Conservation (phyloP, 1,140 invertebrate species). For the Probaryconus sp. region DNA sequence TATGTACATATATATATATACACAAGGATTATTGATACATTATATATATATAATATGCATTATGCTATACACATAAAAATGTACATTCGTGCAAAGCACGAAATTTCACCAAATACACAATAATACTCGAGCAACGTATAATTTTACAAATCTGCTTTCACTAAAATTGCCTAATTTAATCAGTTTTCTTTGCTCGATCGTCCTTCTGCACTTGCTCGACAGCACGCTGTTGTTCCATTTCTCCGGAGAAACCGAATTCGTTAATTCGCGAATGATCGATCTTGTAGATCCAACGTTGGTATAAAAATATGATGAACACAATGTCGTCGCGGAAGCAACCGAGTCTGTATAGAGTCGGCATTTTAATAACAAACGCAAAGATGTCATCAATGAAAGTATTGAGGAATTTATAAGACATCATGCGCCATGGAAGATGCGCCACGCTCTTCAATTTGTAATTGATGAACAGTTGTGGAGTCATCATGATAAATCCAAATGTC, state of each 20-base stretch:
- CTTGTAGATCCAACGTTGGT: slow-evolving; percentile 99
- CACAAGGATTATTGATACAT: slow-evolving; percentile 41
- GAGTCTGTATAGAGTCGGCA: slow-evolving; percentile 97
- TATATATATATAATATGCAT: slow-evolving; percentile 31
- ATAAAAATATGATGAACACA: slow-evolving; percentile 98
- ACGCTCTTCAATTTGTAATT: slow-evolving; percentile 99
- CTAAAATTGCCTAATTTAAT: slow-evolving; percentile 65
- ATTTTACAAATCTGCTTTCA: slow-evolving; percentile 58
- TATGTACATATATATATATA: slow-evolving; percentile 38
- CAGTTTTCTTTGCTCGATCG: slow-evolving; percentile 67
- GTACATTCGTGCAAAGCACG: slow-evolving; percentile 41
- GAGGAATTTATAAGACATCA: slow-evolving; percentile 99
- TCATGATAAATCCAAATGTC: slow-evolving; percentile 99
- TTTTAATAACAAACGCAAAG: slow-evolving; percentile 99
- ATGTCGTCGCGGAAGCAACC: slow-evolving; percentile 99
- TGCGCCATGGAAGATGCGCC: slow-evolving; percentile 98
- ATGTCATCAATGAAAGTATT: slow-evolving; percentile 99
- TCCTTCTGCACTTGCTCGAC: slow-evolving; percentile 58
- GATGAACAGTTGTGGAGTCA: slow-evolving; percentile 99
- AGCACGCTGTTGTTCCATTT: slow-evolving; percentile 79
- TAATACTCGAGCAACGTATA: slow-evolving; percentile 38
- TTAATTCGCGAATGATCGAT: slow-evolving; percentile 96
- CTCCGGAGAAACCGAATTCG: slow-evolving; percentile 95
- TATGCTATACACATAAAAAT: slow-evolving; percentile 56
- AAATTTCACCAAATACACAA: slow-evolving; percentile 39